phyloP scores from a whole-genome alignment of 1,140 invertebrate species.

The Brachionus angularis region DNA sequence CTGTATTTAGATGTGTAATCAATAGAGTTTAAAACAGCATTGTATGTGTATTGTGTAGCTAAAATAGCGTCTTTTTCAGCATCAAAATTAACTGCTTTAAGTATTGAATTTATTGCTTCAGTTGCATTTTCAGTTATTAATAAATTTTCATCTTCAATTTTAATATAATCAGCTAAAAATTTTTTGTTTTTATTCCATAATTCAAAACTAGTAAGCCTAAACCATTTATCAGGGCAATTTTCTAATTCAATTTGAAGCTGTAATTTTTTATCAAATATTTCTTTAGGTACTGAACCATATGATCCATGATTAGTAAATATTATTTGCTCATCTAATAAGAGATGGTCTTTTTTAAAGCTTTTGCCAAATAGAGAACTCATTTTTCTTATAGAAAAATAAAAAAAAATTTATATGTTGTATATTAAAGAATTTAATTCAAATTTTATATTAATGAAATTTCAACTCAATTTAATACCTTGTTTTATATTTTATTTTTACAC shows the following conservation, averaged over 20 bases:
- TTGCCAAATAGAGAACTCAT: not conserved
- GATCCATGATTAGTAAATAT: conserved; percentile 21
- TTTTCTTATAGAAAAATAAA: not conserved
- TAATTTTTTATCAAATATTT: not conserved
- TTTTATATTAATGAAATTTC: too few relatives aligned
- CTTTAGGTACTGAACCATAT: not conserved
- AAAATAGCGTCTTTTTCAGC: not conserved
- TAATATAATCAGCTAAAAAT: not conserved
- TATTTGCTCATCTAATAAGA: not conserved
- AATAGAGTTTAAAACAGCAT: conserved; percentile 1
- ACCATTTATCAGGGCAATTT: conserved; percentile 18
- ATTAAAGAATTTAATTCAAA: too few relatives aligned
- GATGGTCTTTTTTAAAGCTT: not conserved
- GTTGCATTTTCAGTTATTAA: conserved; percentile 17
- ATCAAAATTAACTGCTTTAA: conserved; percentile 14
- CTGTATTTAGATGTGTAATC: not conserved
- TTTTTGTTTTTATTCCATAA: conserved; percentile 14
- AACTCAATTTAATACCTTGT: too few relatives aligned
- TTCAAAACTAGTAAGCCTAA: not conserved
- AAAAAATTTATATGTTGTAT: too few relatives aligned
- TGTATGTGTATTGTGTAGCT: conserved; percentile 4
- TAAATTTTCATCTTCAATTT: not conserved
- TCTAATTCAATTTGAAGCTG: conserved; percentile 3
- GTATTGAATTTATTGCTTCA: conserved; percentile 7
- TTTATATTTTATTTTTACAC: not conserved